phyloP scores from a whole-genome alignment of 2,113 vertebrate species.

The Lycaon pictus region DNA sequence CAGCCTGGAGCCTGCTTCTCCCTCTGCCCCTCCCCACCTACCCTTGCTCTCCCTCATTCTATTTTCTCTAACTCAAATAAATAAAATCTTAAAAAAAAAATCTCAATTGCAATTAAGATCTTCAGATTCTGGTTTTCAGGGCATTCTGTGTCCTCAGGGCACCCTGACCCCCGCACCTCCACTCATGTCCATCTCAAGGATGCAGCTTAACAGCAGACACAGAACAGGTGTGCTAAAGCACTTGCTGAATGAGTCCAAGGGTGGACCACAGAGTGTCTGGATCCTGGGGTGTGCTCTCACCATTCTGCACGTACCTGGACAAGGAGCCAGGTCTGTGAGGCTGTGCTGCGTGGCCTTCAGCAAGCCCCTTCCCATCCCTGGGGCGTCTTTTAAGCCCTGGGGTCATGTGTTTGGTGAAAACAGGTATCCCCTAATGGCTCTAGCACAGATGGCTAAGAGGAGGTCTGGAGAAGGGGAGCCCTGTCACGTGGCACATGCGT shows the following conservation, averaged over 20 bases:
- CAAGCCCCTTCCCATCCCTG: not conserved
- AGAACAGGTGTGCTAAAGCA: not conserved
- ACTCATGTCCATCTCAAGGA: not conserved
- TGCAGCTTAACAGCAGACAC: too few species aligned
- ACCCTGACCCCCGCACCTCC: not conserved
- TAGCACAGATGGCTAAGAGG: not conserved
- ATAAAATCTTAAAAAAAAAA: not conserved
- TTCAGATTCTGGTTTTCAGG: not conserved
- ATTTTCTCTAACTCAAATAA: too few species aligned
- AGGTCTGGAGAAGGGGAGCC: too few species aligned
- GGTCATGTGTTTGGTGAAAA: not conserved
- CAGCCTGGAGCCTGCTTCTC: too few species aligned
- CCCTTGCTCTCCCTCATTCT: too few species aligned
- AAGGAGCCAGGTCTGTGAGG: not conserved
- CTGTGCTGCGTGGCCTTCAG: not conserved
- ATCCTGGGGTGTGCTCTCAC: rapidly evolving
- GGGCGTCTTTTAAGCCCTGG: not conserved
- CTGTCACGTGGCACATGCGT: not conserved
- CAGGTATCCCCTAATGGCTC: not conserved
- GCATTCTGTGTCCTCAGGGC: not conserved
- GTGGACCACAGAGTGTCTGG: not conserved
- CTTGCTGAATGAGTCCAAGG: not conserved
- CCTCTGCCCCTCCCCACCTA: too few species aligned
- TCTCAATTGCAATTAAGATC: not conserved
- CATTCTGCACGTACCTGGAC: rapidly evolving